Percentiles rank a stretch among this genome's conserved stretches.
Evolutionary conservation across 1,140 invertebrate species (phyloP).

Genomic region (Anagrus nilaparvatae): DNA sequence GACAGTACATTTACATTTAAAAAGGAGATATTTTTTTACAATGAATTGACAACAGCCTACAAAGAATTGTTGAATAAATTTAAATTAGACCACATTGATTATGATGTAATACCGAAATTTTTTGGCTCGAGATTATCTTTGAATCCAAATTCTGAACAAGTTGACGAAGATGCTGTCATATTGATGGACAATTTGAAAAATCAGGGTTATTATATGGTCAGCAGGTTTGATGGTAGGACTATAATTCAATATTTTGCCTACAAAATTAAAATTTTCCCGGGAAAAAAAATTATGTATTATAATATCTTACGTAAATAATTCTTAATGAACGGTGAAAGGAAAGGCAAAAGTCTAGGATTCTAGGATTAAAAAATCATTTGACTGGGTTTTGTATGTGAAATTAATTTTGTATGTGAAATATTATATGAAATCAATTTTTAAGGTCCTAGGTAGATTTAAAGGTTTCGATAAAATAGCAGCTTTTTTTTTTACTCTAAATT

Average conservation of each 20-base stretch:
- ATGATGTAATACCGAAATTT: conserved; percentile 39
- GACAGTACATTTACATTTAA: conserved; percentile 30
- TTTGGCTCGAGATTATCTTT: conserved; percentile 43
- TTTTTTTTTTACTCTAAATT: no score
- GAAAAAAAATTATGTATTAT: conserved; percentile 23
- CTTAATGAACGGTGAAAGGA: not conserved
- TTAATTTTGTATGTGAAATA: no score
- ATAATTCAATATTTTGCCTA: no score
- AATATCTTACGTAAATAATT: not conserved
- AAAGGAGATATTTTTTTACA: conserved; percentile 31
- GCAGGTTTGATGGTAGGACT: no score
- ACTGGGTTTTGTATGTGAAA: no score
- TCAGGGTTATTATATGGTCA: conserved; percentile 36
- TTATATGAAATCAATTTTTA: no score
- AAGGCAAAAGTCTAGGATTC: not conserved
- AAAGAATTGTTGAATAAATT: conserved; percentile 29
- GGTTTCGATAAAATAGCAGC: no score
- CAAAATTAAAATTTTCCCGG: no score
- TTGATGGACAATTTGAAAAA: conserved; percentile 45
- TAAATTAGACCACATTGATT: conserved; percentile 29
- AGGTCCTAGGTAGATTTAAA: no score
- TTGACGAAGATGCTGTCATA: conserved; percentile 45
- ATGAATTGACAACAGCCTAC: conserved; percentile 23
- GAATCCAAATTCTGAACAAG: conserved; percentile 22
- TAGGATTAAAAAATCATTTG: no score